phyloP scores from a whole-genome alignment of 2,797 vertebrate genomes.

The Acanthurus tractus region DNA sequence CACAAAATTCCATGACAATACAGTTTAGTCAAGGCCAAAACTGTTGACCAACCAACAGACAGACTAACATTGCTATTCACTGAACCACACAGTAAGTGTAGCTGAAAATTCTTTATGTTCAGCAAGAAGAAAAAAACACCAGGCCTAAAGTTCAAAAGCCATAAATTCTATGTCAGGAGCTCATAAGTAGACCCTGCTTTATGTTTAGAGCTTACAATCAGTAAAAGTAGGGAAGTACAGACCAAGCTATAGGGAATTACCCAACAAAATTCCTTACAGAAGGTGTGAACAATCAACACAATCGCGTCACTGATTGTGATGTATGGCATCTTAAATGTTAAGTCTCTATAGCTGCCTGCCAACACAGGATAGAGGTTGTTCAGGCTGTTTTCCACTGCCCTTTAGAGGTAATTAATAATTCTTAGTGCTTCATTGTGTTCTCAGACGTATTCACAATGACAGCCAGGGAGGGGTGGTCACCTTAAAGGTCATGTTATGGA shows the following conservation, averaged over 20 bases:
- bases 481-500: constrained; percentile 76
- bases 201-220: background rate
- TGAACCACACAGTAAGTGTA: background rate
- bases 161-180: background rate
- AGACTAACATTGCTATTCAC: background rate
- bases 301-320: constrained; percentile 8
- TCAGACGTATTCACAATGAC: constrained; percentile 73
- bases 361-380: constrained; percentile 51
- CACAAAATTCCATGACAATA: background rate
- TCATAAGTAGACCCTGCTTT: background rate
- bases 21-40: background rate
- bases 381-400: constrained; percentile 70
- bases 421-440: constrained; percentile 72
- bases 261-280: background rate
- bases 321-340: constrained; percentile 60
- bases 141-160: background rate
- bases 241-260: background rate
- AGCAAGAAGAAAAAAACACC: background rate
- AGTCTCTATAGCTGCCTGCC: constrained; percentile 36
- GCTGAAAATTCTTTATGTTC: background rate
- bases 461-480: constrained; percentile 64
- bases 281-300: constrained; percentile 18
- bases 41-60: background rate
- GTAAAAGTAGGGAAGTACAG: background rate
- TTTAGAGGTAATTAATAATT: constrained; percentile 79